Evolutionary conservation across 2,888 invertebrate species (phyloP).

Genomic region (Dicyrtomina minuta): DNA sequence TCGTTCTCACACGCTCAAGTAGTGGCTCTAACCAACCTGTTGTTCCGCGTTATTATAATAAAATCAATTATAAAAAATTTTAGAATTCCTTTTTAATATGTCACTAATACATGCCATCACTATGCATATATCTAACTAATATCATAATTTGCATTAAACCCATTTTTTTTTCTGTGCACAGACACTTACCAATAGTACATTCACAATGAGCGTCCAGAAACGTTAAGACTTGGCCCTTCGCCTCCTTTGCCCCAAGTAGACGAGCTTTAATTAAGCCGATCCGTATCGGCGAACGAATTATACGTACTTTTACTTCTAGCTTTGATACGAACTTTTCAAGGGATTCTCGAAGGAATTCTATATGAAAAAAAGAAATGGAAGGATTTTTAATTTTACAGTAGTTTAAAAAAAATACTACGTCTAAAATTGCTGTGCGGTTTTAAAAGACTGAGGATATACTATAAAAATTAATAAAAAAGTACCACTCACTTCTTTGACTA

Average conservation of each 20-base stretch:
- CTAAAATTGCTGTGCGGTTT: too few relatives aligned
- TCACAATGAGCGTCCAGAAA: conserved; percentile 95
- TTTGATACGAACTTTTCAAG: conserved; percentile 68
- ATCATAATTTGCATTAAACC: too few relatives aligned
- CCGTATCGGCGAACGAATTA: conserved; percentile 68
- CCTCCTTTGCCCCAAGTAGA: conserved; percentile 71
- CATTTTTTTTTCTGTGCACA: too few relatives aligned
- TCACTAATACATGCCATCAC: too few relatives aligned
- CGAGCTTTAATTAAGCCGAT: conserved; percentile 81
- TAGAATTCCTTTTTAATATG: too few relatives aligned
- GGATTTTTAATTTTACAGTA: too few relatives aligned
- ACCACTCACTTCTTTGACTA: conserved; percentile 76
- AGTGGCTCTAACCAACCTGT: conserved; percentile 77
- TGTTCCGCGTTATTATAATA: too few relatives aligned
- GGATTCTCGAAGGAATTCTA: conserved; percentile 65
- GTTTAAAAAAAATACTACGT: too few relatives aligned
- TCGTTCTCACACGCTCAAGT: conserved; percentile 65
- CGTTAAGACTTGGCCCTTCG: conserved; percentile 75
- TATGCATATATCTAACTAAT: too few relatives aligned
- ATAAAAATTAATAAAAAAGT: too few relatives aligned
- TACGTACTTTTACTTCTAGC: conserved; percentile 65
- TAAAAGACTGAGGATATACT: too few relatives aligned
- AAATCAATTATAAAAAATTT: too few relatives aligned
- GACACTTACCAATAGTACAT: conserved; percentile 73
- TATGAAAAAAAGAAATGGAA: conserved; percentile 46